Evolutionary conservation across 2,113 vertebrate genomes (phyloP).

Genomic region (Acrocephalus kingi): DNA sequence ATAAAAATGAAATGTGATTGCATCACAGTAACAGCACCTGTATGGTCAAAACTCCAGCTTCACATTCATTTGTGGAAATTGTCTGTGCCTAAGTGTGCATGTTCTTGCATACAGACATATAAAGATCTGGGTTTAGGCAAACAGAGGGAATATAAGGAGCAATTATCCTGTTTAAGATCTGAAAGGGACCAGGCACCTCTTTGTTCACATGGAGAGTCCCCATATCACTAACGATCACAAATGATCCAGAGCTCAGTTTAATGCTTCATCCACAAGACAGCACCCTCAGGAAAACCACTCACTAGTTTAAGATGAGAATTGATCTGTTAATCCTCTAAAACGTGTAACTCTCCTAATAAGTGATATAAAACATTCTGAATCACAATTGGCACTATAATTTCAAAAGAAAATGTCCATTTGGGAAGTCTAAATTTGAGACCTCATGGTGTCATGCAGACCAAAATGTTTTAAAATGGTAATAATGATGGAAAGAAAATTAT

Average conservation of each 20-base stretch:
- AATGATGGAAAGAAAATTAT: slow-evolving; percentile 46
- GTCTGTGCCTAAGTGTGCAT: background rate
- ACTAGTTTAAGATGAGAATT: background rate
- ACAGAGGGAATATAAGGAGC: background rate
- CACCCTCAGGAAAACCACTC: background rate
- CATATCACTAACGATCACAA: background rate
- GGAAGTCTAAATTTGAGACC: slow-evolving; percentile 40
- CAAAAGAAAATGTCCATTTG: slow-evolving; percentile 12
- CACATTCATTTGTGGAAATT: background rate
- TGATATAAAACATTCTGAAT: slow-evolving; percentile 4
- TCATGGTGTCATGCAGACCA: slow-evolving; percentile 9
- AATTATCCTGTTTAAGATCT: background rate
- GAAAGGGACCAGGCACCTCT: background rate
- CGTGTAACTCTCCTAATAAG: slow-evolving; percentile 13
- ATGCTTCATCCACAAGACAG: background rate
- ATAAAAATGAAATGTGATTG: background rate
- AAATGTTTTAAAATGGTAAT: slow-evolving; percentile 6
- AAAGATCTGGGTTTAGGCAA: background rate
- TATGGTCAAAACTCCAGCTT: background rate
- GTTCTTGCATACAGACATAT: background rate
- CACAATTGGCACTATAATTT: slow-evolving; percentile 1
- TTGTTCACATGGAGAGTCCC: background rate
- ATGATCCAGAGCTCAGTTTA: background rate
- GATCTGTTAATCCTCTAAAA: slow-evolving; percentile 24
- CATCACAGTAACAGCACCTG: background rate